Evolutionary conservation across 2,113 vertebrate species (phyloP), one percentile per base, ranked within the genome.

Genomic region (Pangasianodon hypophthalmus): DNA sequence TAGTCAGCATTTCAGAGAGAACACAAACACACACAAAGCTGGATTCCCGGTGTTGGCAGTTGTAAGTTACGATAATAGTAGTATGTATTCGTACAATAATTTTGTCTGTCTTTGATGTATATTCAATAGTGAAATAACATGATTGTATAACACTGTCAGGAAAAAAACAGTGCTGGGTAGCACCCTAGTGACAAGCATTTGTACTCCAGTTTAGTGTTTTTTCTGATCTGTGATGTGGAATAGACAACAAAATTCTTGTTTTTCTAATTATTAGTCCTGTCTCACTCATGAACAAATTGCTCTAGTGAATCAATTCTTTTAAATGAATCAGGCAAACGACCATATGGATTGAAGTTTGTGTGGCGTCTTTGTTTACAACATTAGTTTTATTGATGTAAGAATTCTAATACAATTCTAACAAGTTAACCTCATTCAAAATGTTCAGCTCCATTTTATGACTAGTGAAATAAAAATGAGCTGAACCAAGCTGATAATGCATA

Each of bases 1-100:
- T 83, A 88, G 60, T 88, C 80, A 88, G 50, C 88, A 60, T 75
- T 89, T 85, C 26, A 85, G 82, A 48, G 5, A 73, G 50, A 46
- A 19, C 50, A 84, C 67, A 37, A 54, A 54, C 44, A 86, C 9
- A 60, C 56, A 60, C 18, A 60, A 62, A 58, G 81, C 48, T 11
- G 58, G 46, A 44, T 84, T 84, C 56, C 54, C 1, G 32, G 5
- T 84, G 56, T 44, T 60, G 56, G 56, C 54, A 60, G 54, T 10
- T 84, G 21, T 24, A 58, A 24, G 54, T 83, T 60, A 62, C 6
- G 6, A 37, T 81, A 81, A 81, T 52, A 52, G 14, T 52, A 52
- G 14, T 50, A 14, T 11, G 4, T 29, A 16, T 80, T 80, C 26
- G 4, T 80, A 50, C 77, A 26, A n/a, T 32, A 6, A 81, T n/a